These are phyloP conservation scores for Platynereis dumerilii DNA, from an alignment of 2,888 invertebrate genomes.

Conservation along the genomic window DNA sequence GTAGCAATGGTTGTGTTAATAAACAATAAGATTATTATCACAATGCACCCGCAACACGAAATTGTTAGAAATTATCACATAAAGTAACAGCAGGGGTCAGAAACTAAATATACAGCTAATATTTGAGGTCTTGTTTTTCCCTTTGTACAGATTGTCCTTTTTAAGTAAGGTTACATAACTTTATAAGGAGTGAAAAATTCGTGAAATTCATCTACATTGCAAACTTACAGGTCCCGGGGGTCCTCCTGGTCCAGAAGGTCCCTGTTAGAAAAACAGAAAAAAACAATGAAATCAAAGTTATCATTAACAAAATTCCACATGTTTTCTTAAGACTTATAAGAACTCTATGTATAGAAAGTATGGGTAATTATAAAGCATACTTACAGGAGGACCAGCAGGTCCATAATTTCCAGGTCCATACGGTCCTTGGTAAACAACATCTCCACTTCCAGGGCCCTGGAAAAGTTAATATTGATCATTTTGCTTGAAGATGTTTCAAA, in stretches of 20 bases:
- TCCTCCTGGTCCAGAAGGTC: conserved; percentile 57
- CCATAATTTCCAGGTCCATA: conserved; percentile 19
- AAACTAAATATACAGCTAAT: too few relatives aligned
- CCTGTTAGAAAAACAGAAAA: not conserved
- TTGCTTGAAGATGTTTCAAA: too few relatives aligned
- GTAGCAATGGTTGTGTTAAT: not conserved
- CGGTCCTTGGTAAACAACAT: conserved; percentile 3
- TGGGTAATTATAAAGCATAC: too few relatives aligned
- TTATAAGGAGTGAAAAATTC: not conserved
- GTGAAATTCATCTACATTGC: not conserved
- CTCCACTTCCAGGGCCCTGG: conserved; percentile 15
- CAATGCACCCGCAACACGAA: too few relatives aligned
- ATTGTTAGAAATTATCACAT: too few relatives aligned
- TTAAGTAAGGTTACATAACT: too few relatives aligned
- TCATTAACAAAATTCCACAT: not conserved
- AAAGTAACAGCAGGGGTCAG: too few relatives aligned
- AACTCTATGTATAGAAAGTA: too few relatives aligned
- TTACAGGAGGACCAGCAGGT: conserved; percentile 24
- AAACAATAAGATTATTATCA: not conserved
- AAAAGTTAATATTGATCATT: too few relatives aligned
- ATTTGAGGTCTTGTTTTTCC: too few relatives aligned
- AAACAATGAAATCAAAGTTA: not conserved
- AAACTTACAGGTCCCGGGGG: conserved; percentile 36
- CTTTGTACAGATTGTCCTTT: too few relatives aligned
- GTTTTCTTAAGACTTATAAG: not conserved